phyloP scores from a whole-genome alignment of 1,140 invertebrate genomes.

The Drosophila bocqueti region DNA sequence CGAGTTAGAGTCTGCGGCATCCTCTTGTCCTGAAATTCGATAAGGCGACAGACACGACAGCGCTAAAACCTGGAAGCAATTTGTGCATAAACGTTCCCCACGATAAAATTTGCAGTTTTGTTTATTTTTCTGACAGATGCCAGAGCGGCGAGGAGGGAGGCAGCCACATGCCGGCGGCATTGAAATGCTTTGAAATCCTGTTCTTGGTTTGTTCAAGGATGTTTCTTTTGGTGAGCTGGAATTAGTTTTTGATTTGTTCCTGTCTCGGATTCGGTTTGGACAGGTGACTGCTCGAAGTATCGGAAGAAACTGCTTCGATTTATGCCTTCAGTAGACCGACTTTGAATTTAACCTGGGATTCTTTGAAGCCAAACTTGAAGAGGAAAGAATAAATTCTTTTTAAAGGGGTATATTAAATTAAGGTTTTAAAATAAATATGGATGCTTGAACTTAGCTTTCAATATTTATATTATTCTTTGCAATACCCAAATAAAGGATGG shows the following conservation, averaged over 20 bases:
- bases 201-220: conserved; percentile 58
- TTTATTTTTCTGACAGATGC: conserved; percentile 81
- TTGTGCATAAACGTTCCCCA: conserved; percentile 81
- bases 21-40: conserved; percentile 69
- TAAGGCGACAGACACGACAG: conserved; percentile 67
- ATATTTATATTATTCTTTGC: background rate
- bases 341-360: background rate
- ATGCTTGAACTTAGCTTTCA: too few species aligned
- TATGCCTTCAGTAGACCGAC: background rate
- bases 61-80: conserved; percentile 81
- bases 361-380: background rate
- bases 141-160: conserved; percentile 4
- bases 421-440: background rate
- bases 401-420: too few species aligned
- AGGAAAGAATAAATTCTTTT: too few species aligned
- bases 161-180: conserved; percentile 32
- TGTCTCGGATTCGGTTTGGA: conserved; percentile 48
- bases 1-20: conserved; percentile 40
- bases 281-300: conserved; percentile 35
- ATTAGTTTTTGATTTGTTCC: conserved; percentile 74
- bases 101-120: conserved; percentile 83
- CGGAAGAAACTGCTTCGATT: conserved; percentile 11
- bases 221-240: conserved; percentile 55
- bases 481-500: background rate
- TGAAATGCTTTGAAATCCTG: conserved; percentile 66